phyloP scores from a whole-genome alignment of 2,888 invertebrate genomes.

The Agriopis marginaria region DNA sequence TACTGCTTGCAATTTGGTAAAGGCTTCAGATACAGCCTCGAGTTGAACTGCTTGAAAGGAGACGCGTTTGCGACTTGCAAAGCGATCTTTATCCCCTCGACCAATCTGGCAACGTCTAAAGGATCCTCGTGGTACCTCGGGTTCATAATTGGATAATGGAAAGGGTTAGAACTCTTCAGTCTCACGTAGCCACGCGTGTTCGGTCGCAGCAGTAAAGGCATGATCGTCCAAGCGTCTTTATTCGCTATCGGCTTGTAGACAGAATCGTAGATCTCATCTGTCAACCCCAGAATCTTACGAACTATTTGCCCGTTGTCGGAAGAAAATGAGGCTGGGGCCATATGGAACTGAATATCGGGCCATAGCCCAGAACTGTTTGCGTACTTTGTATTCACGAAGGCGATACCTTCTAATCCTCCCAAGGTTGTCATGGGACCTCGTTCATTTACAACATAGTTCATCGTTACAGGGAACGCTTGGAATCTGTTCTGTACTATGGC shows the following conservation, averaged over 20 bases:
- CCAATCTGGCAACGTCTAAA: constrained; percentile 91
- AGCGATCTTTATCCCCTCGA: constrained; percentile 94
- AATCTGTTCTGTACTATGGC: constrained; percentile 93
- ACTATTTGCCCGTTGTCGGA: constrained; percentile 92
- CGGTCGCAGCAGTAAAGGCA: constrained; percentile 93
- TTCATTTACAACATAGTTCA: constrained; percentile 92
- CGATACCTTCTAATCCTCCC: constrained; percentile 95
- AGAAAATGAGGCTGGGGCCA: constrained; percentile 95
- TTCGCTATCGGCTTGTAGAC: constrained; percentile 93
- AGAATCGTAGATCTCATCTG: constrained; percentile 92
- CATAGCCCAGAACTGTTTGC: constrained; percentile 92
- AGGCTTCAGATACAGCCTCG: constrained; percentile 90
- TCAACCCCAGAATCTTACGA: constrained; percentile 91
- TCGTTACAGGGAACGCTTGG: constrained; percentile 92
- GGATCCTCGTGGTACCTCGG: constrained; percentile 96
- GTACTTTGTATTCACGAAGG: constrained; percentile 94
- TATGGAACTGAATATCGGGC: constrained; percentile 97
- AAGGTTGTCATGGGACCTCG: constrained; percentile 95
- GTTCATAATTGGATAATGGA: constrained; percentile 94
- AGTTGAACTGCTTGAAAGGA: constrained; percentile 93
- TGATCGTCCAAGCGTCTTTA: constrained; percentile 93
- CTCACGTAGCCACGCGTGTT: constrained; percentile 92
- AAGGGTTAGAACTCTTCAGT: constrained; percentile 93
- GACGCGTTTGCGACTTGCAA: constrained; percentile 90
- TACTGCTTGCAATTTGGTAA: constrained; percentile 92